Evolutionary conservation across 2,797 vertebrate species (phyloP), one percentile per base, ranked within the genome.

Genomic region (Loris lydekkerianus): DNA sequence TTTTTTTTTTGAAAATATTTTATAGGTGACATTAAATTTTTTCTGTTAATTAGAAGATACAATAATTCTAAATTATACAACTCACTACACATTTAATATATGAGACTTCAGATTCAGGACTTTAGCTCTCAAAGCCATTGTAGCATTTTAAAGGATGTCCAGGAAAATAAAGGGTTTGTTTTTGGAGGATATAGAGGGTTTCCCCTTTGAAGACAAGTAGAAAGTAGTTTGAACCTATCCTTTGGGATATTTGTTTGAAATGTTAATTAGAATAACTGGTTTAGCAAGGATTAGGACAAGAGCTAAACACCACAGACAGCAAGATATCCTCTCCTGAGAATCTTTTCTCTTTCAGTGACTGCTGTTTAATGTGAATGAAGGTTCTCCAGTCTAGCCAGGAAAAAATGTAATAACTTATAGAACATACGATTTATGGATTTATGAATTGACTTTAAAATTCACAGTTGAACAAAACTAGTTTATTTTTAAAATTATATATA

Each of bases 221-320:
- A 92, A 83, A 91, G 69, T 81, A 75, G 78, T 97, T 93, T 97
- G 82, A 96, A 91, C 43, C 29, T 78, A 49, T 92, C 93, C 77
- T 96, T 87, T 67, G 95, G 82, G 95, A 94, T 76, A 34, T 92
- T 70, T 97, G 97, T 97, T 97, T 97, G 97, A 97, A 97, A 97
- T 97, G 96, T 91, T 97, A 97, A 97, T 96, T 93, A 92, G 92
- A 94, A 69, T 88, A 95, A 91, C 77, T 63, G 86, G 73, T 94
- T 95, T 89, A 93, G 88, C 73, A 90, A 86, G 92, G 86, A 96
- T 97, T 97, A 97, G 88, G 89, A 95, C 53, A 69, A 80, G 63
- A 94, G 63, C 87, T 80, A 90, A 96, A 96, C 75, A 92, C 23
- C 27, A 29, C 88, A 89, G 94, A 95, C 95, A 93, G 94, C 60